A percentile compares a stretch with the other conserved stretches of the same genome.
Conservation (phyloP, 2,888 invertebrate species). For the Steinernema carpocapsae region DNA sequence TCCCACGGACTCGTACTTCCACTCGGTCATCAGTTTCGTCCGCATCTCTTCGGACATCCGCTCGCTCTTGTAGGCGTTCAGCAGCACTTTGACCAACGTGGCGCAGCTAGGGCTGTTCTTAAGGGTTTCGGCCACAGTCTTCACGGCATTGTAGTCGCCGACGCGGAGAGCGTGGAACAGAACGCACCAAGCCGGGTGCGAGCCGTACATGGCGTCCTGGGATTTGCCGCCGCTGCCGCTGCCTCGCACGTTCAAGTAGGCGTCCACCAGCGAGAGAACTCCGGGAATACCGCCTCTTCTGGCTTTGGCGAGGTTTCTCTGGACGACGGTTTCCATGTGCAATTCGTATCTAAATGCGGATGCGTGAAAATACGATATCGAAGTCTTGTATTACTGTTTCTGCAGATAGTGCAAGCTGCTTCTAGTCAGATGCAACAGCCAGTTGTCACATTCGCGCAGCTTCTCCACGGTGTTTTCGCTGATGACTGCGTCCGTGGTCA, state of each 20-base stretch:
- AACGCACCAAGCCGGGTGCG: conserved; percentile 51
- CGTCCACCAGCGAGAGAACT: conserved; percentile 57
- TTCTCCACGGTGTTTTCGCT: neutral
- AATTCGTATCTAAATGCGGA: conserved; percentile 45
- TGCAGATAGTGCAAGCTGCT: conserved; percentile 53
- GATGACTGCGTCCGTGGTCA: neutral
- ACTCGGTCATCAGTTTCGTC: conserved; percentile 62
- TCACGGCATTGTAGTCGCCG: conserved; percentile 46
- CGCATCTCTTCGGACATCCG: conserved; percentile 46
- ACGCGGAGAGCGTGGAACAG: conserved; percentile 48
- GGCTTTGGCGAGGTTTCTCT: conserved; percentile 58
- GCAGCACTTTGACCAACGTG: conserved; percentile 39
- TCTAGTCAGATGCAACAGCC: conserved; percentile 13
- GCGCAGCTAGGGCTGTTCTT: conserved; percentile 45
- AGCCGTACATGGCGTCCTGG: conserved; percentile 47
- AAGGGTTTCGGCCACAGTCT: conserved; percentile 44
- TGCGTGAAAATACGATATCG: neutral
- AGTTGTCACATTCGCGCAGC: neutral
- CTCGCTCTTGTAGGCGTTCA: conserved; percentile 20
- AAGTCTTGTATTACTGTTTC: conserved; percentile 44
- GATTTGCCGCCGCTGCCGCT: neutral
- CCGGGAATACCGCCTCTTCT: conserved; percentile 66
- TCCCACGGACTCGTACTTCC: conserved; percentile 58
- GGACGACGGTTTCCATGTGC: conserved; percentile 61
- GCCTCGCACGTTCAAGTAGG: conserved; percentile 59